phyloP scores from a whole-genome alignment of 2,113 vertebrate genomes.

The Cryptomyrus ogoouensis region DNA sequence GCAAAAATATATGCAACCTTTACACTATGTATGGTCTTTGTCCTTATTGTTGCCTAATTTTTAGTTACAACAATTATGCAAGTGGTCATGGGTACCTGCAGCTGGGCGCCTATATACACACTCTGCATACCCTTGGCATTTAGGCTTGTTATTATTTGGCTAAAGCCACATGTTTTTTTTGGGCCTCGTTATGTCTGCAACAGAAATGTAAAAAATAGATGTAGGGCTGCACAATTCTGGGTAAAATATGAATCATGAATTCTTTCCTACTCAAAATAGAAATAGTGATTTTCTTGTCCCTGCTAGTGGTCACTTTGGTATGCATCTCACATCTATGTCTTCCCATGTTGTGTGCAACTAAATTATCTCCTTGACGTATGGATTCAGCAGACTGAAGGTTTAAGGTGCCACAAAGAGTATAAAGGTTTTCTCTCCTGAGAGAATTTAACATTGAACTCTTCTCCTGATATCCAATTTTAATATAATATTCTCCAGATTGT shows the following conservation, averaged over 20 bases:
- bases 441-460: background rate
- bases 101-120: background rate
- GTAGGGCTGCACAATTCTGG: background rate
- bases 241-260: background rate
- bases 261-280: background rate
- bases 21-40: background rate
- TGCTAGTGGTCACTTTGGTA: background rate
- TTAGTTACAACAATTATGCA: background rate
- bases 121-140: background rate
- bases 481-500: background rate
- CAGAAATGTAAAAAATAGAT: background rate
- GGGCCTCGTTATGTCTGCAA: background rate
- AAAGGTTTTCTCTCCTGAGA: background rate
- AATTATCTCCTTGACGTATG: background rate
- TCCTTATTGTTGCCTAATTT: background rate
- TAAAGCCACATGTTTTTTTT: background rate
- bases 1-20: background rate
- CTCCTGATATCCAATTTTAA: background rate
- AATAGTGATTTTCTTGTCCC: background rate
- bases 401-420: background rate
- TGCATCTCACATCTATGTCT: background rate
- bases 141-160: background rate
- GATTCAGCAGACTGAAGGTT: background rate
- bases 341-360: background rate
- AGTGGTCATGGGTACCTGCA: background rate